phyloP scores from a whole-genome alignment of 2,888 invertebrate genomes.

The Anthrax anthrax region DNA sequence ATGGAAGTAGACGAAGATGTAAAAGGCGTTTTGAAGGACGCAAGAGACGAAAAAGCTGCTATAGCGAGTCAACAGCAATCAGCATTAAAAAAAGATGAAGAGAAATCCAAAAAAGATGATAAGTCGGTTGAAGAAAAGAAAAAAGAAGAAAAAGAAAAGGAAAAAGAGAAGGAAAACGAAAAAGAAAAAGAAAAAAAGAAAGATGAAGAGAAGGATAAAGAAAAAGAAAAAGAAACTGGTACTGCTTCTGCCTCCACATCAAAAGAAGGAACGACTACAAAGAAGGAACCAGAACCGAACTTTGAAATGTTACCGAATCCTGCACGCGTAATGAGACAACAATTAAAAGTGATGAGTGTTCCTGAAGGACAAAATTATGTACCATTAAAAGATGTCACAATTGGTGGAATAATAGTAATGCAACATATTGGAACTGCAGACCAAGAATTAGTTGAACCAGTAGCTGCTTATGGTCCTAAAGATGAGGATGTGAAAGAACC shows the following conservation, averaged over 20 bases:
- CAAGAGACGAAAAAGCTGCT: slow-evolving; percentile 36
- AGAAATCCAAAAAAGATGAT: slow-evolving; percentile 20
- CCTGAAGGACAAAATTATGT: slow-evolving; percentile 68
- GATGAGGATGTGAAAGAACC: slow-evolving; percentile 93
- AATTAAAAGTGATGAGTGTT: slow-evolving; percentile 62
- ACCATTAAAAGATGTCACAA: slow-evolving; percentile 81
- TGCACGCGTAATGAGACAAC: slow-evolving; percentile 85
- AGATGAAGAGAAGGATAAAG: slow-evolving; percentile 35
- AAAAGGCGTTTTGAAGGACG: slow-evolving; percentile 36
- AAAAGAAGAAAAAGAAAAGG: slow-evolving; percentile 22
- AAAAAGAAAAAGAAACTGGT: slow-evolving; percentile 37
- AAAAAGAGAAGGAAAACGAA: slow-evolving; percentile 35
- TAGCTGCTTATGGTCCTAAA: slow-evolving; percentile 80
- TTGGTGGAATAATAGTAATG: slow-evolving; percentile 94
- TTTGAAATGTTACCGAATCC: slow-evolving; percentile 91
- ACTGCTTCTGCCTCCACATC: slow-evolving; percentile 15
- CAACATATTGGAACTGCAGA: slow-evolving; percentile 62
- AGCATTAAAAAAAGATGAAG: slow-evolving; percentile 15
- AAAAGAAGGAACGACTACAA: slow-evolving; percentile 20
- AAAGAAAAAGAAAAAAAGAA: slow-evolving; percentile 26
- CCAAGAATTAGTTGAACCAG: slow-evolving; percentile 85
- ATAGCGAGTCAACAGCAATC: slow-evolving; percentile 31
- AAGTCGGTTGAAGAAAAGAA: slow-evolving; percentile 25
- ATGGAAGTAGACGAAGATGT: slow-evolving; percentile 76
- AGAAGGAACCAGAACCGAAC: slow-evolving; percentile 81